phyloP scores from a whole-genome alignment of 2,888 invertebrate genomes.

The Amaurobius ferox region DNA sequence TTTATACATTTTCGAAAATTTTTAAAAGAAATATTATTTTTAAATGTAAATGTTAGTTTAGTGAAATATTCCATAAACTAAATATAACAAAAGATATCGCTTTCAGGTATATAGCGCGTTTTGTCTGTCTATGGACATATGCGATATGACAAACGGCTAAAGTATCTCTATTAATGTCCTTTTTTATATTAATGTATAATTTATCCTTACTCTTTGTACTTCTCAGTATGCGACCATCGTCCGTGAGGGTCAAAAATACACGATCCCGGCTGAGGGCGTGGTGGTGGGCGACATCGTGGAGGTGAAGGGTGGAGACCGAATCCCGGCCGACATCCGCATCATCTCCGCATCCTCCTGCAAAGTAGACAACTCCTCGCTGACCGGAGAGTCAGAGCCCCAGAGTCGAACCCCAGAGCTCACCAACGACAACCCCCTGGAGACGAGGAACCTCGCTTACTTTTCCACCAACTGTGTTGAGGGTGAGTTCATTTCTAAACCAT shows the following conservation, averaged over 20 bases:
- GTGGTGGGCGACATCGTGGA: constrained; percentile 98
- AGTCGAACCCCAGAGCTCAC: constrained; percentile 93
- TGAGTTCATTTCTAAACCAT: no score
- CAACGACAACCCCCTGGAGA: constrained; percentile 96
- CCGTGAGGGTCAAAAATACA: constrained; percentile 79
- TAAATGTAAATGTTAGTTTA: no score
- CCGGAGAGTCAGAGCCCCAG: constrained; percentile 96
- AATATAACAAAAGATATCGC: no score
- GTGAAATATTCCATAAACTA: no score
- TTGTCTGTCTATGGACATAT: no score
- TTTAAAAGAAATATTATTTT: no score
- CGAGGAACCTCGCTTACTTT: constrained; percentile 96
- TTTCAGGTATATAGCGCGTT: no score
- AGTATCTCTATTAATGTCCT: no score
- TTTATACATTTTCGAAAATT: no score
- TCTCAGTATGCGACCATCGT: constrained; percentile 89
- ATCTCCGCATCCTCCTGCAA: constrained; percentile 97
- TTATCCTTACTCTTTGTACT: background rate
- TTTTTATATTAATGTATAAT: no score
- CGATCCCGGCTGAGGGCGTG: constrained; percentile 83
- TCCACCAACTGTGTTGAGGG: constrained; percentile 96
- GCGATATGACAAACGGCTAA: no score
- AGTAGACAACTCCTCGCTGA: constrained; percentile 95
- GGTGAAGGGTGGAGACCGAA: constrained; percentile 98
- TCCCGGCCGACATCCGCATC: constrained; percentile 98